A percentile compares a stretch with the other conserved stretches of the same genome.
These are phyloP conservation scores for Clepsis dumicolana DNA, from an alignment of 2,888 invertebrate genomes.

Conservation along the genomic window DNA sequence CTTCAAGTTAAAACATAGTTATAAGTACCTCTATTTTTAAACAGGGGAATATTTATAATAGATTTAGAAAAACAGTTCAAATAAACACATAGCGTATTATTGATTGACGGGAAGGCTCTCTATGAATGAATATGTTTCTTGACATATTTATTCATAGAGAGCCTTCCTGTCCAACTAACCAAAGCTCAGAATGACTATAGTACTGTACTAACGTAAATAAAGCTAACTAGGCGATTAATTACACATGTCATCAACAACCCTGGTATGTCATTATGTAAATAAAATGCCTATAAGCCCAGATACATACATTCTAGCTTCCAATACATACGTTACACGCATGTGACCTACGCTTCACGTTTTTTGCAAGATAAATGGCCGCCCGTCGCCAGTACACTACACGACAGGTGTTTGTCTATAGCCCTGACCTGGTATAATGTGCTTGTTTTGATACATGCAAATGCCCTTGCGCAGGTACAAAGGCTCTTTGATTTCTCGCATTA, in stretches of 20 bases:
- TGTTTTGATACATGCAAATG: constrained; percentile 21
- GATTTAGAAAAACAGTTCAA: too few species aligned
- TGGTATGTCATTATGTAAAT: constrained; percentile 32
- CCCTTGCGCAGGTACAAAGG: constrained; percentile 27
- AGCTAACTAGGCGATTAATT: constrained; percentile 18
- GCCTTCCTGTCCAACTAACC: too few species aligned
- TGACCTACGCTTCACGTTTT: constrained; percentile 36
- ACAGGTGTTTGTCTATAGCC: constrained; percentile 32
- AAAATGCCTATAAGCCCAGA: constrained; percentile 34
- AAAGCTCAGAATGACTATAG: too few species aligned
- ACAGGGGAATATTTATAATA: too few species aligned
- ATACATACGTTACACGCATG: constrained; percentile 37
- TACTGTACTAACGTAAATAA: too few species aligned
- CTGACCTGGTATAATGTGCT: constrained; percentile 32
- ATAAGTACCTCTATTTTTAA: too few species aligned
- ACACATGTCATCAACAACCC: constrained; percentile 30
- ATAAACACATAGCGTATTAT: too few species aligned
- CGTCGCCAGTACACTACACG: constrained; percentile 18
- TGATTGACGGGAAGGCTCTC: too few species aligned
- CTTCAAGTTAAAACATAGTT: too few species aligned
- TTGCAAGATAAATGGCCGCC: constrained; percentile 29
- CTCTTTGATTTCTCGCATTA: constrained; percentile 17
- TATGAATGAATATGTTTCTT: too few species aligned
- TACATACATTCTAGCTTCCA: constrained; percentile 30
- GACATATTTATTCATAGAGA: too few species aligned